These are phyloP conservation scores for Pangasius macronema DNA, from an alignment of 2,797 vertebrate species.

Conservation along the genomic window DNA sequence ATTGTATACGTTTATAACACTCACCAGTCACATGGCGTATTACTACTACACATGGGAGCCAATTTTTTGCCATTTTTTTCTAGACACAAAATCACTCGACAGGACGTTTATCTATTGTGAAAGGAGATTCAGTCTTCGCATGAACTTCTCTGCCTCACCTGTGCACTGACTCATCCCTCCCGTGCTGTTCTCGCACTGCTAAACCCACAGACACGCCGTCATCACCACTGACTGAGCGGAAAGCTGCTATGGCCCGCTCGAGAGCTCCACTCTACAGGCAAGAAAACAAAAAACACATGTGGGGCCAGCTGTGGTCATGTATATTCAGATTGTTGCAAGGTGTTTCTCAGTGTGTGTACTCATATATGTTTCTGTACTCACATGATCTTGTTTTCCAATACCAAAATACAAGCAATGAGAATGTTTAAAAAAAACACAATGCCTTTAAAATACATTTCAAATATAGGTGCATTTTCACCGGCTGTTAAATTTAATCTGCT, in stretches of 20 bases:
- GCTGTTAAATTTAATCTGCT: not conserved
- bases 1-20: not conserved
- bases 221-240: conserved; percentile 75
- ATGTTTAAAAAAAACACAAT: not conserved
- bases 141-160: conserved; percentile 64
- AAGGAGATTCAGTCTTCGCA: not conserved
- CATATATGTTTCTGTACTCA: not conserved
- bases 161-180: conserved; percentile 86
- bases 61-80: not conserved
- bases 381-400: not conserved
- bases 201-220: conserved; percentile 72
- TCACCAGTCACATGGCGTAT: not conserved
- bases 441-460: not conserved
- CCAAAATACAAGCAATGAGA: not conserved
- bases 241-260: conserved; percentile 67
- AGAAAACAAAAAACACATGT: not conserved
- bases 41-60: not conserved
- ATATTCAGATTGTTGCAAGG: not conserved
- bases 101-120: not conserved
- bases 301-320: not conserved
- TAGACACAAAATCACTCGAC: not conserved
- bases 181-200: conserved; percentile 81
- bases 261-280: conserved; percentile 63
- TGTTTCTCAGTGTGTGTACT: not conserved
- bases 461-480: not conserved